phyloP scores from a whole-genome alignment of 2,113 vertebrate genomes.

The Trinectes maculatus region DNA sequence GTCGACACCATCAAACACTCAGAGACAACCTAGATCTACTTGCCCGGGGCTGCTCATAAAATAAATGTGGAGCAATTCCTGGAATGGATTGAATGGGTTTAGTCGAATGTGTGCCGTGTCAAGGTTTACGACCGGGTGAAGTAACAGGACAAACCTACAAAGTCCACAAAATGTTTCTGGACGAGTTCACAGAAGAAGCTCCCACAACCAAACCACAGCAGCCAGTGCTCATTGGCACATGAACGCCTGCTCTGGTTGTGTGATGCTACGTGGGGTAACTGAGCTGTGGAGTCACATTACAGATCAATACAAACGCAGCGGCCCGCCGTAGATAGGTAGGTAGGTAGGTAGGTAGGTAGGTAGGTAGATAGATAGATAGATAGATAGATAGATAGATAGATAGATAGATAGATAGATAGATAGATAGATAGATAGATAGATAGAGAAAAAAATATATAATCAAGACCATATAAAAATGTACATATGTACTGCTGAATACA shows the following conservation, averaged over 20 bases:
- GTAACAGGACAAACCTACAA: slow-evolving; percentile 3
- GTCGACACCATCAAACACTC: background rate
- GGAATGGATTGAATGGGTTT: background rate
- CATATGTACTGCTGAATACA: no score
- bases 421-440: no score
- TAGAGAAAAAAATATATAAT: no score
- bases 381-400: no score
- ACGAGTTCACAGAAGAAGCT: background rate
- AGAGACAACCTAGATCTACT: background rate
- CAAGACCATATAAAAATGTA: no score
- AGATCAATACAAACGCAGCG: slow-evolving; percentile 52
- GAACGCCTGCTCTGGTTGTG: slow-evolving; percentile 35
- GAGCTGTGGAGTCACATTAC: slow-evolving; percentile 53
- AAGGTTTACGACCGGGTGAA: background rate
- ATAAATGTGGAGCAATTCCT: background rate
- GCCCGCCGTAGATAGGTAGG: no score
- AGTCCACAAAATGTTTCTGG: background rate
- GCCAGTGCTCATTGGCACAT: slow-evolving; percentile 44
- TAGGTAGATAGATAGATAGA: no score
- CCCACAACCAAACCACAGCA: background rate
- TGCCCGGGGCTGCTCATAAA: background rate
- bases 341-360: no score
- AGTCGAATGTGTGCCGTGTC: no score
- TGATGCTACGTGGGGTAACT: slow-evolving; percentile 7
- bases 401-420: no score